Conservation (phyloP, 2,888 invertebrate genomes). For the Drosophila infuscata region DNA sequence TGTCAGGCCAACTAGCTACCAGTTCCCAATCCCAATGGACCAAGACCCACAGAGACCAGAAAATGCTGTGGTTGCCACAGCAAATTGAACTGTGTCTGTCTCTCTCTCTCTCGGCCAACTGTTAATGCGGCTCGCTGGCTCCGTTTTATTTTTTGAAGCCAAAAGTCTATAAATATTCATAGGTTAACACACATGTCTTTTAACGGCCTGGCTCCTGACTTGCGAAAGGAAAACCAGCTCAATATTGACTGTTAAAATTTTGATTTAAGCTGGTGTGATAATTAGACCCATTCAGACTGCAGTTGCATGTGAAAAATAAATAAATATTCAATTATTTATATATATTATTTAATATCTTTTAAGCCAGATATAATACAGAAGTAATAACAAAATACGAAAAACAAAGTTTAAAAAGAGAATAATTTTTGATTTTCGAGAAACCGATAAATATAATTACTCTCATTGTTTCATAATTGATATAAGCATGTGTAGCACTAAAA, state of each 20-base stretch:
- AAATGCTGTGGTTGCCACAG: conserved; percentile 33
- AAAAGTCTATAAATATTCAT: conserved; percentile 77
- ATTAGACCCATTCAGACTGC: background rate
- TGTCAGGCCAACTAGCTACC: conserved; percentile 59
- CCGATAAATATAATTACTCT: background rate
- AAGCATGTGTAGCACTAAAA: background rate
- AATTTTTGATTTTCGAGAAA: background rate
- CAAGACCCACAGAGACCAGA: conserved; percentile 30
- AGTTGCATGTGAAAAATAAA: background rate
- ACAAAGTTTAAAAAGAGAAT: too few species aligned
- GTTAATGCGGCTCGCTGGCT: conserved; percentile 35
- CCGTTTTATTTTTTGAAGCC: conserved; percentile 43
- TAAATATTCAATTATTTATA: background rate
- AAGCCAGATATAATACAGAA: background rate
- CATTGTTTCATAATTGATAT: background rate
- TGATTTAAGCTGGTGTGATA: background rate
- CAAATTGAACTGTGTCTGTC: conserved; percentile 52
- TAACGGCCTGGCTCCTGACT: conserved; percentile 45
- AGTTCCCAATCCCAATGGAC: conserved; percentile 49
- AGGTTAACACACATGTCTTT: conserved; percentile 50
- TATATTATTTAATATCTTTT: background rate
- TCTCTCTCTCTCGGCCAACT: conserved; percentile 1
- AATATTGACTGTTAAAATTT: conserved; percentile 34
- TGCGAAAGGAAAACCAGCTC: conserved; percentile 64
- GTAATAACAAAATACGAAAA: background rate